Conservation (phyloP, 2,113 vertebrate genomes). For the Ibidorhyncha struthersii region DNA sequence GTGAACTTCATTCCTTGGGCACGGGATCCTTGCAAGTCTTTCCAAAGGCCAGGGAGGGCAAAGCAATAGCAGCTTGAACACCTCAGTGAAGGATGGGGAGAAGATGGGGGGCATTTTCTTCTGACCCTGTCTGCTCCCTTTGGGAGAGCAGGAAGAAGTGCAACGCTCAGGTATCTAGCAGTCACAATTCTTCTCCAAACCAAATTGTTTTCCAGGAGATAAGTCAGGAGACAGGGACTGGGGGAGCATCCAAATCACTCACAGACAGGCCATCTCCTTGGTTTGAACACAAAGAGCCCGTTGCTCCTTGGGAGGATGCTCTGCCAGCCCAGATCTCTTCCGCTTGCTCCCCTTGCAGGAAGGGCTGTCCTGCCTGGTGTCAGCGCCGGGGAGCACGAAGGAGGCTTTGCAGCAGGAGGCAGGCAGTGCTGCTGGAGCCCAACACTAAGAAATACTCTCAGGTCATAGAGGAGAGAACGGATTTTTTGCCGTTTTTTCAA, state of each 20-base stretch:
- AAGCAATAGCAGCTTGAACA: neutral
- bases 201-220: neutral
- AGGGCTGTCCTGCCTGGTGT: neutral
- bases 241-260: neutral
- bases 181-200: neutral
- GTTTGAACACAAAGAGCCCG: fast-evolving
- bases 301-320: neutral
- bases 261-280: neutral
- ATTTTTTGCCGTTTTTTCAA: neutral
- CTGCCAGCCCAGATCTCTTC: neutral
- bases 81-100: neutral
- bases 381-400: neutral
- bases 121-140: neutral
- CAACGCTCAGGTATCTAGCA: neutral
- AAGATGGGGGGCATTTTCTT: neutral
- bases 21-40: neutral
- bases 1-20: neutral
- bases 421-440: neutral
- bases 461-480: neutral
- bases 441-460: neutral
- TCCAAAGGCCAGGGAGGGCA: neutral
- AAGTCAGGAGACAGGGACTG: neutral
- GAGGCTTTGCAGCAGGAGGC: neutral
- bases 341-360: neutral
- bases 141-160: neutral